Base-by-base conservation (phyloP, 2,888 invertebrate species). In the Netelia inedita region DNA sequence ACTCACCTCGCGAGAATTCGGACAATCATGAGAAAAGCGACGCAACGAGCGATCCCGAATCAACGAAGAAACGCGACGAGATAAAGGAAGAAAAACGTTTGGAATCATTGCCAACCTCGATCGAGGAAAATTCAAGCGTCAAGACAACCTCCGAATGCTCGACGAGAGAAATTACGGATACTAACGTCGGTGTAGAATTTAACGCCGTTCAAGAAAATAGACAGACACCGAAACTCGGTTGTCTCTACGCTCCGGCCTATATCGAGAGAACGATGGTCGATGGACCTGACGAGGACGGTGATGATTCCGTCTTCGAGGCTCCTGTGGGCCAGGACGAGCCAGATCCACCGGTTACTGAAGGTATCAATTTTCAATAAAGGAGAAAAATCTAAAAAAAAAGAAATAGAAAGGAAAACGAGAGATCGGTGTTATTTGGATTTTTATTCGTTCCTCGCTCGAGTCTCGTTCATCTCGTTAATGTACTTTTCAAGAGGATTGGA, bases 301-400 rank as follows among this genome's bases (percentile, higher is more conserved):
- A 93, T 65, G 93, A 93, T 82, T 93, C 93, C 16, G 93, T 93
- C 61, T 93, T 93, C 75, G 93, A 93, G 80, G 88, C 90, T 2
- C 89, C 86, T n/a, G 19, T 76, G 6, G 66, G 19, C 19, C 57
- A 68, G 1, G 78, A 57, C 69, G 75, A 76, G 10, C 55, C 65
- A 5, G 65, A 81, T 19, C 57, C 46, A 10, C n/a, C 59, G 23
- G 80, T 73, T n/a, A 55, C 66, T 66, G 75, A 83, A 85, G 84
- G 83, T 82, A 79, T 79, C 55, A 73, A 71, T 73, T 69, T 23
- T 41, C 66, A 57, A 53, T 16, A 55, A 55, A 19, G 50, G 55
- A 68, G 72, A 71, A 2, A 35, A 55, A n/a, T n/a, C n/a, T 11
- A 1, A 41, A 53, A 65, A 41, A 19, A 19, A 59, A 61, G 46